Base-by-base conservation (phyloP, 1,140 invertebrate genomes). In the Trichogramma pretiosum region DNA sequence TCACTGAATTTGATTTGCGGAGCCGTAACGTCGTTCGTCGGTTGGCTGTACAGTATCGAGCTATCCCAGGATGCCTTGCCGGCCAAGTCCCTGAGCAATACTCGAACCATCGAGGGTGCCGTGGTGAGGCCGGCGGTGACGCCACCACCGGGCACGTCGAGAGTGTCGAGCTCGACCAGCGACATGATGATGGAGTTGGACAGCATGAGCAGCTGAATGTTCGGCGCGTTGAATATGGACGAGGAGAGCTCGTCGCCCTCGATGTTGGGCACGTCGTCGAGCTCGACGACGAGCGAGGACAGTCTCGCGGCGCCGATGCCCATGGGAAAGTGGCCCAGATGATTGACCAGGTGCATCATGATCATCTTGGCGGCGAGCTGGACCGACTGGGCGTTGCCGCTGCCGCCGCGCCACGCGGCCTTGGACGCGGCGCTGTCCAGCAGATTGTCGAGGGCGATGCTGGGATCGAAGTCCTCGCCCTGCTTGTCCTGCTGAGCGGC, bases 21-120 rank as follows among this genome's bases (percentile, higher is more conserved):
- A 17, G 57, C 16, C 14, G 58, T 44, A 16, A 57, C 19, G 28
- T 69, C 59, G 18, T 65, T 64, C 9, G 41, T 60, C 0, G 83
- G 84, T 54, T 83, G 80, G 60, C 82, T 82, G 63, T 92, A 91
- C 1, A 97, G 72, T 35, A 93, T 85, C 0, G 90, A 89, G 39
- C 88, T 89, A 67, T 97, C 93, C 93, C 93, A 98, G 54, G 88
- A 93, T 39, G 89, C 87, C 72, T 96, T 97, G n/a, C 94, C 93
- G 37, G 87, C 85, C n/a, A 97, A 74, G 71, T 96, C 93, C 23
- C 94, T 75, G 37, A 97, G 70, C 10, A 98, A 75, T 17, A 96
- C 82, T 22, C 93, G 75, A 18, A 95, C 89, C 41, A 80, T 73
- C 22, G 76, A 79, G 18, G 74, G 74, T 7, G 77, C 77, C 0